These are phyloP conservation scores for Galleria mellonella DNA, from an alignment of 1,140 invertebrate species.

Conservation along the genomic window DNA sequence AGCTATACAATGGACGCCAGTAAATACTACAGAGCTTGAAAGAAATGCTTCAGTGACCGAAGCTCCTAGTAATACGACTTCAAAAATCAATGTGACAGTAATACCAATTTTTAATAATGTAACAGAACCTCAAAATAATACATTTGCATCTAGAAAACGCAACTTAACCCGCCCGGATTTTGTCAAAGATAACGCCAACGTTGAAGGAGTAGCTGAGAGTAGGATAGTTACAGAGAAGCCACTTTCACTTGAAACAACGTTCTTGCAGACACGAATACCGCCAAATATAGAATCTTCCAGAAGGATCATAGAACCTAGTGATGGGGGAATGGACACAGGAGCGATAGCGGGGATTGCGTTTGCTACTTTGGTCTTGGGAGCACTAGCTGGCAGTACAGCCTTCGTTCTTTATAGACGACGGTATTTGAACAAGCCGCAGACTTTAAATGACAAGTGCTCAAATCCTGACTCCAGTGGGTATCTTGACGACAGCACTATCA, in stretches of 20 bases:
- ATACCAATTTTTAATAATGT: conserved; percentile 20
- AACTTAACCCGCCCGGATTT: conserved; percentile 53
- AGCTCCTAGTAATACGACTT: conserved; percentile 12
- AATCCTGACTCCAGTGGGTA: conserved; percentile 92
- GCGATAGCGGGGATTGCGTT: conserved; percentile 84
- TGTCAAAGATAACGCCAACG: conserved; percentile 35
- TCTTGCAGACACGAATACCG: conserved; percentile 54
- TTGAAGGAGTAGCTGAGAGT: conserved; percentile 48
- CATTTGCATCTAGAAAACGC: conserved; percentile 29
- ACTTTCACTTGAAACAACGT: conserved; percentile 53
- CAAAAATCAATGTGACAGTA: conserved; percentile 11
- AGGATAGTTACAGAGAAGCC: conserved; percentile 67
- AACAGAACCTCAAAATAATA: conserved; percentile 41
- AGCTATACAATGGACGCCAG: conserved; percentile 35
- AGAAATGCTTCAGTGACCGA: conserved; percentile 20
- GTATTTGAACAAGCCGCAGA: conserved; percentile 87
- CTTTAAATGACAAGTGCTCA: conserved; percentile 85
- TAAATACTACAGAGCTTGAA: conserved; percentile 16
- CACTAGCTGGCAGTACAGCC: conserved; percentile 79
- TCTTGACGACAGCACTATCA: conserved; percentile 90
- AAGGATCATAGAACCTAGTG: conserved; percentile 39
- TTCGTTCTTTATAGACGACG: conserved; percentile 85
- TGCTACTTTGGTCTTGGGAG: conserved; percentile 79
- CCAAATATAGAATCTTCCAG: conserved; percentile 59
- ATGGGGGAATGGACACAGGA: conserved; percentile 77